These are phyloP conservation scores for Adelges cooleyi DNA, from an alignment of 1,140 invertebrate species.

Conservation along the genomic window DNA sequence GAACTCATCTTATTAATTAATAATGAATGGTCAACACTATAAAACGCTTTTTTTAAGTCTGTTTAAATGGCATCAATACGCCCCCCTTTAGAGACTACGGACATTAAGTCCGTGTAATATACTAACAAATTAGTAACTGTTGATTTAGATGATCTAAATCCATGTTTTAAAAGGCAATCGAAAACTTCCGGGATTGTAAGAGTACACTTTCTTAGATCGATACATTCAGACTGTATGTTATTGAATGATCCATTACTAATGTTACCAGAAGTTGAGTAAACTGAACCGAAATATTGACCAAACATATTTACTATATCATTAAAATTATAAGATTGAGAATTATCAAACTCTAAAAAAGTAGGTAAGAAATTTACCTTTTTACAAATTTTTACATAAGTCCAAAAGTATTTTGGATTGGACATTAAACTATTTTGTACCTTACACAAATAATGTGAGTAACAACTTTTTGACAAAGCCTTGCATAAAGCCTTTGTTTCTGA, in stretches of 20 bases:
- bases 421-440: not conserved
- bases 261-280: too few species aligned
- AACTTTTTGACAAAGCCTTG: not conserved
- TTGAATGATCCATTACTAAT: too few species aligned
- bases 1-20: not conserved
- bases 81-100: not conserved
- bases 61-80: not conserved
- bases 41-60: not conserved
- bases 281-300: too few species aligned
- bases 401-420: constrained; percentile 2
- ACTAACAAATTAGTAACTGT: not conserved
- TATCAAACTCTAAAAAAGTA: too few species aligned
- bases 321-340: too few species aligned
- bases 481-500: not conserved
- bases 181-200: too few species aligned
- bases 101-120: not conserved
- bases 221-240: too few species aligned
- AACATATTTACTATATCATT: too few species aligned
- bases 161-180: too few species aligned
- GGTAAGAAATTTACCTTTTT: too few species aligned
- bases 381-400: not conserved
- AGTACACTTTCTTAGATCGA: too few species aligned
- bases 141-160: not conserved
- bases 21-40: not conserved
- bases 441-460: not conserved